Evolutionary conservation across 2,888 invertebrate genomes (phyloP).

Genomic region (Drosophila pegasa): DNA sequence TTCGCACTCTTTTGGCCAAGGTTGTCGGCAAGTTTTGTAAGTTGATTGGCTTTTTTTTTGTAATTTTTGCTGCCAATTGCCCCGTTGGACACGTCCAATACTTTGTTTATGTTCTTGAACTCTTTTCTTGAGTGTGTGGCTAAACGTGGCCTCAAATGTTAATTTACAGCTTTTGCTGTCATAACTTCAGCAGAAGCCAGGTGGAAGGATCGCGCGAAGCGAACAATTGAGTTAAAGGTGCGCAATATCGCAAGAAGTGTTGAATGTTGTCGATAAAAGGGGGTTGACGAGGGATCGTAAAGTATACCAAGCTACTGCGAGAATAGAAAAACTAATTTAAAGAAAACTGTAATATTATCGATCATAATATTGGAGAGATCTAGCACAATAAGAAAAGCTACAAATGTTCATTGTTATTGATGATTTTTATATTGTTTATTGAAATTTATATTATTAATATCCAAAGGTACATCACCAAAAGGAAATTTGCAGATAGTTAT

Average conservation of each 20-base stretch:
- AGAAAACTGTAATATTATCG: neutral
- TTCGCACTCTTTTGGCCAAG: constrained; percentile 40
- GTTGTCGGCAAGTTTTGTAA: constrained; percentile 66
- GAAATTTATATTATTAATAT: too few species aligned
- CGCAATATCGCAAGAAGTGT: too few species aligned
- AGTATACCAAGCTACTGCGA: neutral
- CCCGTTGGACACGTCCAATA: constrained; percentile 56
- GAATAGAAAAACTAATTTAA: neutral
- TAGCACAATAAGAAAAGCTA: neutral
- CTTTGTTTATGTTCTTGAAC: constrained; percentile 78
- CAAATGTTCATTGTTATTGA: neutral
- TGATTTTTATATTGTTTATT: too few species aligned
- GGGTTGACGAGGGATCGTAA: neutral
- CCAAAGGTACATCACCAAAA: neutral
- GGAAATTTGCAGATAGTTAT: neutral
- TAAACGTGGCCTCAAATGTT: constrained; percentile 67
- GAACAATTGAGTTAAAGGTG: neutral
- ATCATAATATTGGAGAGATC: neutral
- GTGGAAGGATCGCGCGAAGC: constrained; percentile 2
- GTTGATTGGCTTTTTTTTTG: constrained; percentile 63
- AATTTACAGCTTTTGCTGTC: constrained; percentile 69
- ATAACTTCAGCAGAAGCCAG: constrained; percentile 55
- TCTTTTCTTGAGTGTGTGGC: constrained; percentile 63
- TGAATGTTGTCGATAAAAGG: neutral
- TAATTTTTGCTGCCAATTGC: constrained; percentile 21